These are phyloP conservation scores for Agriopis marginaria DNA, from an alignment of 2,888 invertebrate genomes.

Conservation along the genomic window DNA sequence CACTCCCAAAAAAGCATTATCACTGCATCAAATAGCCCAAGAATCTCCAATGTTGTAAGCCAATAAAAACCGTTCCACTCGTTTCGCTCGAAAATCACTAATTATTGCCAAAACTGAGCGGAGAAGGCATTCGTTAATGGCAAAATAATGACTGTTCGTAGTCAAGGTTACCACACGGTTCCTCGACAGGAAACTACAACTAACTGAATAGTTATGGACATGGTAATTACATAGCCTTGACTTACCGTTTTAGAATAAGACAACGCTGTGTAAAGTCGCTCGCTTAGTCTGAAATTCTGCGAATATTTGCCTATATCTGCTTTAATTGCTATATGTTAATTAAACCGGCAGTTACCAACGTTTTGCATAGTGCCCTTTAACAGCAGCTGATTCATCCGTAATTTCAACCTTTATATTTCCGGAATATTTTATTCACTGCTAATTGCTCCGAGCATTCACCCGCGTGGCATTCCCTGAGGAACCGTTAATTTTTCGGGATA, in stretches of 20 bases:
- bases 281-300: slow-evolving; percentile 43
- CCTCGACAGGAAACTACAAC: slow-evolving; percentile 79
- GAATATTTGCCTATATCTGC: slow-evolving; percentile 32
- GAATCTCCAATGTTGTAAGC: slow-evolving; percentile 40
- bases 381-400: slow-evolving; percentile 11
- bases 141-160: slow-evolving; percentile 79
- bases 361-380: slow-evolving; percentile 14
- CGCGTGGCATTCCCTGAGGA: no score
- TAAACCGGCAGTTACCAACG: slow-evolving; percentile 1
- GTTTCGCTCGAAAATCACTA: slow-evolving; percentile 58
- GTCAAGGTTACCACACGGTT: slow-evolving; percentile 76
- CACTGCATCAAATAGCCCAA: slow-evolving; percentile 24
- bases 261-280: slow-evolving; percentile 71
- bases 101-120: slow-evolving; percentile 74
- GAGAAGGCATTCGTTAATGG: slow-evolving; percentile 78
- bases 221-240: slow-evolving; percentile 82
- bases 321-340: slow-evolving; percentile 30
- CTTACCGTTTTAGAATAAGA: slow-evolving; percentile 84
- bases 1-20: slow-evolving; percentile 22
- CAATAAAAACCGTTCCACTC: slow-evolving; percentile 48
- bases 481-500: no score
- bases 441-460: not conserved
- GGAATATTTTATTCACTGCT: not conserved
- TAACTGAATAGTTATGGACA: slow-evolving; percentile 81
- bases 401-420: slow-evolving; percentile 5